A percentile compares a stretch with the other conserved stretches of the same genome.
Evolutionary conservation across 2,888 invertebrate species (phyloP).

Genomic region (Adelphocoris suturalis): DNA sequence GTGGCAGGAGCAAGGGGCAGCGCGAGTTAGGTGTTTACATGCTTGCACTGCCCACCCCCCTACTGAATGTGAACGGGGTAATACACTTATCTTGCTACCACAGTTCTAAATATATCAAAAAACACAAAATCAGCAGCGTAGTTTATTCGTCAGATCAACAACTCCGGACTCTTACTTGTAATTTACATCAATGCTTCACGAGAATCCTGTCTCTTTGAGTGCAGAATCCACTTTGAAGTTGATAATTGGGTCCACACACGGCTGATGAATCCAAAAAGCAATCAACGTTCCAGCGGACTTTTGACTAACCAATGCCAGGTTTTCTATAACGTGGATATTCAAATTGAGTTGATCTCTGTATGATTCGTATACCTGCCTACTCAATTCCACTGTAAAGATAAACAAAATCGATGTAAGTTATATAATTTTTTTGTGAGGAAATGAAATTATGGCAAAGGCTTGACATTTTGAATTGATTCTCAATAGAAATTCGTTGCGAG

Average conservation of each 20-base stretch:
- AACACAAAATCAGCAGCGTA: no score
- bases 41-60: no score
- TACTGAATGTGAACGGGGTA: no score
- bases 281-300: not conserved
- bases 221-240: slow-evolving; percentile 48
- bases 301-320: slow-evolving; percentile 15
- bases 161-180: not conserved
- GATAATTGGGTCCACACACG: slow-evolving; percentile 37
- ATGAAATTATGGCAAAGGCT: no score
- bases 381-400: slow-evolving; percentile 35
- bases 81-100: no score
- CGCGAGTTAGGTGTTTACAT: no score
- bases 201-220: slow-evolving; percentile 61
- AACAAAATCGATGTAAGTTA: no score
- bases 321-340: slow-evolving; percentile 52
- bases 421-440: no score
- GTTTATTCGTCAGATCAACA: not conserved
- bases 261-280: slow-evolving; percentile 60
- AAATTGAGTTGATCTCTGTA: slow-evolving; percentile 52
- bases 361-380: slow-evolving; percentile 8
- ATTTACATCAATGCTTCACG: not conserved
- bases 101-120: no score
- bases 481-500: no score
- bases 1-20: no score
- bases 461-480: no score